These are phyloP conservation scores for Panagrolaimus sp. DNA, from an alignment of 1,140 invertebrate species.

Conservation along the genomic window DNA sequence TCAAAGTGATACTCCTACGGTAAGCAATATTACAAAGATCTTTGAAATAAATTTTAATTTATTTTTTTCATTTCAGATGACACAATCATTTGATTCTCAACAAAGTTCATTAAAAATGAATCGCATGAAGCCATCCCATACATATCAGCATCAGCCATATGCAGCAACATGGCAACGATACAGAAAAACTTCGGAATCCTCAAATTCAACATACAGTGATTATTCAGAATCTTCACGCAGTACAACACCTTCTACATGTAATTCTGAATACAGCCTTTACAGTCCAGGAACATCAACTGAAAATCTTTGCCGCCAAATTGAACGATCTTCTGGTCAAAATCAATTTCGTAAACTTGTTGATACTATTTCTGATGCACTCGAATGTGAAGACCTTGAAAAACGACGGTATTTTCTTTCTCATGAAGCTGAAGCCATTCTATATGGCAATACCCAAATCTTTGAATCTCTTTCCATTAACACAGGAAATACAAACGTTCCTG, in stretches of 20 bases:
- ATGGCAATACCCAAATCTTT: not conserved
- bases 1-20: not conserved
- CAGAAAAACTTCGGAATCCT: not conserved
- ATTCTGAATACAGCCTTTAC: not conserved
- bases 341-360: constrained; percentile 5
- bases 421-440: not conserved
- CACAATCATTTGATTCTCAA: not conserved
- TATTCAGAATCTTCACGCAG: not conserved
- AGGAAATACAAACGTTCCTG: not conserved
- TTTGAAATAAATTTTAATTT: not conserved
- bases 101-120: not conserved
- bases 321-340: not conserved
- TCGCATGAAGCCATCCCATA: not conserved
- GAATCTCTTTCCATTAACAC: not conserved
- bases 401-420: not conserved
- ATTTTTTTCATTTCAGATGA: not conserved
- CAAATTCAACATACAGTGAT: not conserved
- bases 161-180: not conserved
- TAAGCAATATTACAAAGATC: not conserved
- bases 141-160: not conserved
- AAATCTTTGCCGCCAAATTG: not conserved
- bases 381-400: constrained; percentile 1
- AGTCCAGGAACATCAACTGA: constrained; percentile 3
- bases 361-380: not conserved
- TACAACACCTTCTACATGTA: not conserved